Base-by-base conservation (phyloP, 2,888 invertebrate species). In the Orthonychiurus folsomi region DNA sequence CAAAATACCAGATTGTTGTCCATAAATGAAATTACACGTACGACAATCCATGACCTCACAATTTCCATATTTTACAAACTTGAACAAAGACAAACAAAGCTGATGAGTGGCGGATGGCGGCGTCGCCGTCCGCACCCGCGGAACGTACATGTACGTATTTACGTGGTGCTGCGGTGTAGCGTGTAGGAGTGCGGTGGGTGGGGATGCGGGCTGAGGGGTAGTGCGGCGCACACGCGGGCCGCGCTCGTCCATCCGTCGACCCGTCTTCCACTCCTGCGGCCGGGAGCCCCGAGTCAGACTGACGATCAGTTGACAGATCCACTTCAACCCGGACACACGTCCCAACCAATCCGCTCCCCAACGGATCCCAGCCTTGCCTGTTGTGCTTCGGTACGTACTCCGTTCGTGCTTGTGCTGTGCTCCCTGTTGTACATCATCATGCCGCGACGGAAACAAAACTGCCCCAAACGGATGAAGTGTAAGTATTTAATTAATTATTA, bases 401-500 rank as follows among this genome's bases (percentile, higher is more conserved):
- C 18, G 25, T n/a, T n/a, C n/a, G n/a, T n/a, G 37, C 37, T 15
- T 37, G 37, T 37, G 9, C 37, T 37, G 37, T 18, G 18, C 21
- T 37, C 27, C 2, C 28, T n/a, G n/a, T n/a, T 25, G n/a, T n/a
- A 26, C 50, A 55, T 37, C 61, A 69, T 63, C 62, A 80, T 81
- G 81, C 78, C 80, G 74, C 79, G 80, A 73, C 77, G 80, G 76
- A 81, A 80, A 76, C 81, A 80, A 76, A 79, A 80, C 77, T 79
- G 80, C 73, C 80, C 80, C 68, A 80, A 80, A 77, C 78, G 80
- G 68, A 80, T 80, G 80, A 80, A 80, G 81, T 80, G 81, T 80
- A 75, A 80, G 80, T 74, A 73, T 73, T 59, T 24, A 66, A 64
- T 58, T 50, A 47, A 47, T 64, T 61, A 27, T 21, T 27, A 57